Evolutionary conservation across 2,113 vertebrate species (phyloP).

Genomic region (Chiloscyllium plagiosum): DNA sequence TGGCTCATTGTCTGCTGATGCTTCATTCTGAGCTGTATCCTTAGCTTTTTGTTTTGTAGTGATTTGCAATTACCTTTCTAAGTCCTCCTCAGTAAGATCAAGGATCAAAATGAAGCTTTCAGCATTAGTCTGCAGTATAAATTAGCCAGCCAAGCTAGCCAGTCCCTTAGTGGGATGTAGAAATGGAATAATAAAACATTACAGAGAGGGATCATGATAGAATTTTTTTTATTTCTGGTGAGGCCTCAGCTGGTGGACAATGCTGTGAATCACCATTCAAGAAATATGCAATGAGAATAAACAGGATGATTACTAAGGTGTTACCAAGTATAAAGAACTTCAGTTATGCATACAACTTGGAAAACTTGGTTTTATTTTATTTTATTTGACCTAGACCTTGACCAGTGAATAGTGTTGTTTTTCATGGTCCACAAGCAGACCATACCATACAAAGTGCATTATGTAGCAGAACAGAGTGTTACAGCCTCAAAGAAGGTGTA

Average conservation of each 20-base stretch:
- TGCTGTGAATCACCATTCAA: not conserved
- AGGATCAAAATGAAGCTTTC: not conserved
- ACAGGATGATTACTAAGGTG: not conserved
- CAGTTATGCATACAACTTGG: too few species aligned
- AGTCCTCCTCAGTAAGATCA: not conserved
- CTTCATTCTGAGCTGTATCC: not conserved
- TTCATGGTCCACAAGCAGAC: too few species aligned
- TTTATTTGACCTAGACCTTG: too few species aligned
- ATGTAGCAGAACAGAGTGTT: too few species aligned
- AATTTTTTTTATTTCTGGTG: not conserved
- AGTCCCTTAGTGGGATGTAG: not conserved
- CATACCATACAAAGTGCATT: too few species aligned
- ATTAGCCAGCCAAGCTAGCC: not conserved
- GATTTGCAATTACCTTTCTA: not conserved
- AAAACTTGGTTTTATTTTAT: not conserved
- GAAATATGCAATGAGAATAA: not conserved
- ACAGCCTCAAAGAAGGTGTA: too few species aligned
- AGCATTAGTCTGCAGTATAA: not conserved
- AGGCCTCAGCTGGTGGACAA: not conserved
- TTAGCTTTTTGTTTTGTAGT: not conserved
- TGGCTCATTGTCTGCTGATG: not conserved
- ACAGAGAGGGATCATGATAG: not conserved
- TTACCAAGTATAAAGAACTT: not conserved
- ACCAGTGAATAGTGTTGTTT: too few species aligned
- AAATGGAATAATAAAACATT: not conserved